Base-by-base conservation (phyloP, 2,113 vertebrate genomes). In the Dendrocopos noguchii region DNA sequence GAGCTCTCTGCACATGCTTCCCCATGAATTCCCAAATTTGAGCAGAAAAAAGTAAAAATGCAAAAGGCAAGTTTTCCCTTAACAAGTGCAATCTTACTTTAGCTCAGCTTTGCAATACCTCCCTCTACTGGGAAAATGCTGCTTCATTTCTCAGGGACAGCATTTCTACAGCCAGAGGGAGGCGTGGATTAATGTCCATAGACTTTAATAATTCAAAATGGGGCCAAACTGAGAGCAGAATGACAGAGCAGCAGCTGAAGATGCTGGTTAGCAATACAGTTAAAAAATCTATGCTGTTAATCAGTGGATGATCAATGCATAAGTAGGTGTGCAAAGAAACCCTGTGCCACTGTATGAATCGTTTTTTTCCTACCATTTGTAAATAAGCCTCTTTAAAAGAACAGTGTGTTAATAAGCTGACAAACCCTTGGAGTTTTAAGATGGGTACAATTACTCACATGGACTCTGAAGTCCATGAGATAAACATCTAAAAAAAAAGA, bases 71-170 rank as follows among this genome's bases (percentile, higher is more conserved):
- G 4, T 53, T 73, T 72, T 80, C 46, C 61, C 71, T 28, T 70
- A 71, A 34, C 14, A 56, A 90, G 39, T 25, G 65, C 16, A 87
- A 71, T 50, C 15, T 14, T 50, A 1, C 28, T 47, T 33, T 6
- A 16, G 10, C 39, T 94, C 28, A 77, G 73, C 39, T 96, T 85
- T 84, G 84, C 93, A 92, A 91, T 28, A 84, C 42, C 91, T 89
- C 96, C 95, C 95, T 89, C 95, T 97, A 46, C 87, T 72, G 97
- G 95, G 68, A 80, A 92, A 91, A 87, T 4, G 27, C 3, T 74
- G 87, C 31, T 68, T 74, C 53, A 16, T 8, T 87, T 81, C 82
- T 88, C 33, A 61, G 3, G 17, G 75, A 12, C 50, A 24, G 5
- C 46, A 27, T n/a, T 76, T 76, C 34, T 31, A 34, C 36, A 82